Evolutionary conservation across 2,113 vertebrate species (phyloP), one percentile per base, ranked within the genome.

Genomic region (Petrocephalus zakoni): DNA sequence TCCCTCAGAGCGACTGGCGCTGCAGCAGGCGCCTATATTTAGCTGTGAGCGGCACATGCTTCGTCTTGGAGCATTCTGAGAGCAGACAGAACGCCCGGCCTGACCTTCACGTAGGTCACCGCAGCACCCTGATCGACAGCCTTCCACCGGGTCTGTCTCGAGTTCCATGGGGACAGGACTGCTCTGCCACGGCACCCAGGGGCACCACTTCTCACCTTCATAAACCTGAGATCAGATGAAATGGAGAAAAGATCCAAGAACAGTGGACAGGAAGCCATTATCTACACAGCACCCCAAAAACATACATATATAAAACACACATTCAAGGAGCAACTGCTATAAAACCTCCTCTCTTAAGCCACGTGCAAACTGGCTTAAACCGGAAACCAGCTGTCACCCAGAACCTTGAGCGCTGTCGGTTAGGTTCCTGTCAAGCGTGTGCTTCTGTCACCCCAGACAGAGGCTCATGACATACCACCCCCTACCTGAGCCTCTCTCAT

Each of bases 401-500:
- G 72, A 78, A 78, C 72, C 72, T 78, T 78, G 72, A 78, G 72
- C 2, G 34, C 72, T 37, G 72, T 78, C 11, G 6, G 13, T 78
- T 42, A 37, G 72, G 5, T 78, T 78, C 34, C 34, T 75, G 68
- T 37, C 29, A 22, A 19, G 19, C 42, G 8, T 82, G 81, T 37
- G 22, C 37, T 52, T 17, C 51, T 56, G 72, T 47, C 29, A 56
- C 87, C 75, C 87, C 87, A 61, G 87, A 56, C 55, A 5, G 6
- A 61, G 78, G 13, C 52, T 6, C 6, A 3, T 49, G 15, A 21
- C 34, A 58, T 5, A 21, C 52, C 4, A 5, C 34, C 53, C 78
- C 46, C 75, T 83, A 58, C 64, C 58, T 90, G 87, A 72, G 52
- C 87, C 51, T 92, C 92, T 93, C 92, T 92, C 87, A 90, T 93